Evolutionary conservation across 2,888 invertebrate species (phyloP).

Genomic region (Junonia oenone): DNA sequence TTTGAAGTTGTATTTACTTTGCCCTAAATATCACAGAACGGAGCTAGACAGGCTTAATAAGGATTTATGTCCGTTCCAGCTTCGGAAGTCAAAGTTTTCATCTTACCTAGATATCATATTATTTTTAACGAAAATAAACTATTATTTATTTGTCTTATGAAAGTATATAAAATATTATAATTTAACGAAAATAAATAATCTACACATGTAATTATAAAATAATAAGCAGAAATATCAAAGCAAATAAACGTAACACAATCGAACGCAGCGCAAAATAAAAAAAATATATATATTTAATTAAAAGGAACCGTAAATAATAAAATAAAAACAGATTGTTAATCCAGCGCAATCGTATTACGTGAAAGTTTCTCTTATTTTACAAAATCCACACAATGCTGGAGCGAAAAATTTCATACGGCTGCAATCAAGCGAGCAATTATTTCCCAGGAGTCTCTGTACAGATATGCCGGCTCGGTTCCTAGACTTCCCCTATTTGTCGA

Average conservation of each 20-base stretch:
- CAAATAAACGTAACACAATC: not conserved
- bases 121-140: too few species aligned
- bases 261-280: not conserved
- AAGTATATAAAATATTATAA: too few species aligned
- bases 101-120: too few species aligned
- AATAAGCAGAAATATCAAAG: not conserved
- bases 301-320: constrained; percentile 3
- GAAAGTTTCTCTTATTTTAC: constrained; percentile 14
- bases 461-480: constrained; percentile 62
- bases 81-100: too few species aligned
- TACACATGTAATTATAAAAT: not conserved
- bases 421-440: constrained; percentile 68
- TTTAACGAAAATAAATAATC: not conserved
- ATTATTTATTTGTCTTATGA: too few species aligned
- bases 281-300: constrained; percentile 7
- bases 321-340: constrained; percentile 10
- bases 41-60: too few species aligned
- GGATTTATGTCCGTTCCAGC: too few species aligned
- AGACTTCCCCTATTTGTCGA: constrained; percentile 68
- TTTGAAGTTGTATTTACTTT: too few species aligned
- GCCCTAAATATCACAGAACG: too few species aligned
- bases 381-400: constrained; percentile 29
- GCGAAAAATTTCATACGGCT: constrained; percentile 58
- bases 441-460: constrained; percentile 67
- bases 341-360: constrained; percentile 9